A percentile compares a stretch with the other conserved stretches of the same genome.
These are phyloP conservation scores for Lepus americanus DNA, from an alignment of 2,113 vertebrate genomes.

Conservation along the genomic window DNA sequence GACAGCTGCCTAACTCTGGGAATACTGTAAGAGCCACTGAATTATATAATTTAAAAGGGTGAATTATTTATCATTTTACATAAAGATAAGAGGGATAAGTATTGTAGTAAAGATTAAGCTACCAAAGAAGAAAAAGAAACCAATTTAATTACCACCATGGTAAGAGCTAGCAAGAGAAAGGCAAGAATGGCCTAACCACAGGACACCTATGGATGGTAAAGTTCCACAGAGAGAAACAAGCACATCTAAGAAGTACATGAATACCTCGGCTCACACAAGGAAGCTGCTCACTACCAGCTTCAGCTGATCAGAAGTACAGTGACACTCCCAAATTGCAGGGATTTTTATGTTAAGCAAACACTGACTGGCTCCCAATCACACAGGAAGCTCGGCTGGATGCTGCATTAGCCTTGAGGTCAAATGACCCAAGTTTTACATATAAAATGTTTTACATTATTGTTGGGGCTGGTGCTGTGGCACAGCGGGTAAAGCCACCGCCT, in stretches of 20 bases:
- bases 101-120: background rate
- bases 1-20: background rate
- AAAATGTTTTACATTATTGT: background rate
- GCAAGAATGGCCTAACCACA: constrained; percentile 18
- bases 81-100: background rate
- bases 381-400: background rate
- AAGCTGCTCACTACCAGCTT: background rate
- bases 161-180: constrained; percentile 8
- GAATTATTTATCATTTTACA: background rate
- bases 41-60: background rate
- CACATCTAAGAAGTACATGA: background rate
- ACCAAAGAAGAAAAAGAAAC: background rate
- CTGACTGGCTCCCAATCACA: constrained; percentile 2
- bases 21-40: constrained; percentile 29
- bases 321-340: background rate
- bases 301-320: background rate
- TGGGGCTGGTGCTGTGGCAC: too few species aligned
- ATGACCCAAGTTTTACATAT: background rate
- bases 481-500: too few species aligned
- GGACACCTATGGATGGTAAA: background rate
- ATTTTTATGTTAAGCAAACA: background rate
- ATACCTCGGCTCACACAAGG: background rate
- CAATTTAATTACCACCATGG: background rate
- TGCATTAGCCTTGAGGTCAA: constrained; percentile 41
- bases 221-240: background rate